Percentiles rank a stretch among this genome's conserved stretches.
Evolutionary conservation across 2,113 vertebrate genomes (phyloP).

Genomic region (Tautogolabrus adspersus): DNA sequence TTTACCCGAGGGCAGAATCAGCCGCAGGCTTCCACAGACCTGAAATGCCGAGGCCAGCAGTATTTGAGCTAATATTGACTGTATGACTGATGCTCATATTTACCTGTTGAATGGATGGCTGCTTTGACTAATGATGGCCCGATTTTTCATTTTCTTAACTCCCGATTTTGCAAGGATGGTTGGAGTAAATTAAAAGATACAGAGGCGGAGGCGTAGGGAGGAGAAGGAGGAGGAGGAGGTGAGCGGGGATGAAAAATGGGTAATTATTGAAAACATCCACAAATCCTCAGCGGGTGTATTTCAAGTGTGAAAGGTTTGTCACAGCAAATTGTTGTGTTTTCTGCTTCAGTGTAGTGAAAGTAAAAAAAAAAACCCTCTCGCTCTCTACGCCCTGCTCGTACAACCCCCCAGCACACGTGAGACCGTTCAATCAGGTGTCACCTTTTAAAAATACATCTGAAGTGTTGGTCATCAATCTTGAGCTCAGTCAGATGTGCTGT

Average conservation of each 20-base stretch:
- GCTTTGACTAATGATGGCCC: conserved; percentile 73
- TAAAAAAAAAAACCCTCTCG: not conserved
- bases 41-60: conserved; percentile 7
- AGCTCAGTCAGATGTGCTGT: not conserved
- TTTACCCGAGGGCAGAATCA: conserved; percentile 30
- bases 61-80: conserved; percentile 59
- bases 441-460: conserved; percentile 2
- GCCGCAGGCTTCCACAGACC: not conserved
- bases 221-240: not conserved
- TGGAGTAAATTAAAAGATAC: conserved; percentile 56
- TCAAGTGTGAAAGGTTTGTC: not conserved
- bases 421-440: not conserved
- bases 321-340: conserved; percentile 19
- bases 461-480: not conserved
- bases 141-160: conserved; percentile 73
- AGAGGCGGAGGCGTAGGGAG: not conserved
- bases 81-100: conserved; percentile 76
- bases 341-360: not conserved
- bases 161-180: conserved; percentile 46
- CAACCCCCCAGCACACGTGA: not conserved
- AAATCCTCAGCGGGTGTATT: conserved; percentile 28
- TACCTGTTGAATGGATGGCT: conserved; percentile 76
- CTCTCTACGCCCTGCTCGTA: not conserved
- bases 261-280: conserved; percentile 50
- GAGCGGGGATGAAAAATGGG: conserved; percentile 43